Percentiles rank a stretch among this genome's conserved stretches.
These are phyloP conservation scores for Hecatera dysodea DNA, from an alignment of 2,888 invertebrate genomes.

Conservation along the genomic window DNA sequence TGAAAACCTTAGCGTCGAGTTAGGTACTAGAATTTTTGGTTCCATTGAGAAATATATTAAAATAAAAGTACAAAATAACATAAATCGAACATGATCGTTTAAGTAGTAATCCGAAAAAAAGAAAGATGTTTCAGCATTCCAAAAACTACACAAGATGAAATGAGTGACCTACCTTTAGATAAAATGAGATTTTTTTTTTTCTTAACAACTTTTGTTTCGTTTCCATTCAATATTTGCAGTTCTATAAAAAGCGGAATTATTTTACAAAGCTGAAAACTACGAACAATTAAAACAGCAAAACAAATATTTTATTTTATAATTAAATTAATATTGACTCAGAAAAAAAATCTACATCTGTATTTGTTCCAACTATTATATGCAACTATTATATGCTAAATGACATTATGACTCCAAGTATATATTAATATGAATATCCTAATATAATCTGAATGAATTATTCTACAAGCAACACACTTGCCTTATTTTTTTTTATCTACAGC, in stretches of 20 bases:
- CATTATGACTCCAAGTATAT: conserved; percentile 34
- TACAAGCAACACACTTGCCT: conserved; percentile 66
- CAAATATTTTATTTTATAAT: neutral
- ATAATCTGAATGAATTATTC: conserved; percentile 60
- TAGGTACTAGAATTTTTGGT: conserved; percentile 22
- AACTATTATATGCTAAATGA: conserved; percentile 1
- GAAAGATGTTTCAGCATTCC: neutral
- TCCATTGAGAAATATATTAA: conserved; percentile 26
- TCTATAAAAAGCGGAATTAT: conserved; percentile 29
- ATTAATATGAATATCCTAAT: conserved; percentile 42
- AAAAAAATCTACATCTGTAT: conserved; percentile 42
- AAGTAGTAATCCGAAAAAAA: neutral
- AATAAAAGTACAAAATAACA: neutral
- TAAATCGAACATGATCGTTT: neutral
- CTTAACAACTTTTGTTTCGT: conserved; percentile 9
- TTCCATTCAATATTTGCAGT: conserved; percentile 8
- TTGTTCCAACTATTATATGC: conserved; percentile 35
- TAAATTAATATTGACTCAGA: neutral
- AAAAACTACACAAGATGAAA: conserved; percentile 5
- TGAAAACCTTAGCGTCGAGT: conserved; percentile 39
- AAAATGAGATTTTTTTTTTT: neutral
- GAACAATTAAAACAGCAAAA: conserved; percentile 1
- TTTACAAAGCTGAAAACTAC: conserved; percentile 29
- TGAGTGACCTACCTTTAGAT: neutral
- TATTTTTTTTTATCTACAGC: conserved; percentile 72